These are phyloP conservation scores for Mesopsocus fuscifrons DNA, from an alignment of 2,888 invertebrate species.

Conservation along the genomic window DNA sequence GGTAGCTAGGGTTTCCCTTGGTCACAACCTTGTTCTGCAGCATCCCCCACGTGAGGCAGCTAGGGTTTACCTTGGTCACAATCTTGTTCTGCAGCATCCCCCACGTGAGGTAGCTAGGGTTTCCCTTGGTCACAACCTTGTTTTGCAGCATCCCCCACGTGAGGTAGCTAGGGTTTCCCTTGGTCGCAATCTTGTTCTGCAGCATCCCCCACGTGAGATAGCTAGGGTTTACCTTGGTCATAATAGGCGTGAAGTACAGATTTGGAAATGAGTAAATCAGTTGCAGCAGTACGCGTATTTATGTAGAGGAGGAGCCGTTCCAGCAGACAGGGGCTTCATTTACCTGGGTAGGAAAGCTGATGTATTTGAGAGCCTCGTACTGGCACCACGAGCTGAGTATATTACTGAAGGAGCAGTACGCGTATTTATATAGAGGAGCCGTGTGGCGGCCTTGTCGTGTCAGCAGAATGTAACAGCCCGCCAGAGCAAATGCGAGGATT, in stretches of 20 bases:
- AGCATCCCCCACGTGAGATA: too few species aligned
- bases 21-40: too few species aligned
- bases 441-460: slow-evolving; percentile 46
- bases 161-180: too few species aligned
- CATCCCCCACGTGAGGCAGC: too few species aligned
- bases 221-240: too few species aligned
- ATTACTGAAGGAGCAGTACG: slow-evolving; percentile 90
- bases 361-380: slow-evolving; percentile 96
- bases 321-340: too few species aligned
- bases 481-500: slow-evolving; percentile 60
- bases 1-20: slow-evolving; percentile 34
- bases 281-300: too few species aligned
- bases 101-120: too few species aligned
- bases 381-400: slow-evolving; percentile 99
- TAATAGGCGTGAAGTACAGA: too few species aligned
- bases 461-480: slow-evolving; percentile 40
- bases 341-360: slow-evolving; percentile 94
- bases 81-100: slow-evolving; percentile 95
- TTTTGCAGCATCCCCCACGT: slow-evolving; percentile 96
- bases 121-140: slow-evolving; percentile 85
- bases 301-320: too few species aligned
- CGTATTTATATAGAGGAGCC: slow-evolving; percentile 85
- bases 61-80: slow-evolving; percentile 63
- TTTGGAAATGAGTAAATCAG: too few species aligned
- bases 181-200: too few species aligned